A percentile compares a stretch with the other conserved stretches of the same genome.
phyloP scores from a whole-genome alignment of 2,888 invertebrate genomes.

The Odontothrips loti region DNA sequence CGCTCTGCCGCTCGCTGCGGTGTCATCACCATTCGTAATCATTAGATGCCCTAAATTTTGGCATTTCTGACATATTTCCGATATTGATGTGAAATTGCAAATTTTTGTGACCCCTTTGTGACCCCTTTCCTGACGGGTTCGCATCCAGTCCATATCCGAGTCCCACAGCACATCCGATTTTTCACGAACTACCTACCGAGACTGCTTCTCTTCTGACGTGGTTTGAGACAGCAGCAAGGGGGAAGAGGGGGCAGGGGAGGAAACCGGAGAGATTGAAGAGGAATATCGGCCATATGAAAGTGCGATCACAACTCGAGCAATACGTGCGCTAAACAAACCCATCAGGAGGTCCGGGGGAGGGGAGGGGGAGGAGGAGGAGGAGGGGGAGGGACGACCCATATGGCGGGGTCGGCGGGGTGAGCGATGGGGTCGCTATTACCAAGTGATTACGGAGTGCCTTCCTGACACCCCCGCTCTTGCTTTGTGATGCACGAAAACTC shows the following conservation, averaged over 20 bases:
- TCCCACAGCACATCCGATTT: too few species aligned
- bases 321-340: slow-evolving; percentile 11
- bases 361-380: not conserved
- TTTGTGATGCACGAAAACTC: too few species aligned
- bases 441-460: slow-evolving; percentile 11
- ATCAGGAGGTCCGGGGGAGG: not conserved
- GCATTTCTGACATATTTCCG: too few species aligned
- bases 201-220: too few species aligned
- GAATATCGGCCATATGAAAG: not conserved
- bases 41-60: too few species aligned
- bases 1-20: too few species aligned
- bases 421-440: slow-evolving; percentile 15
- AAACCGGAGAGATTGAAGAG: not conserved
- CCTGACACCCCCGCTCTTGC: not conserved
- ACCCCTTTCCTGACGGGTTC: too few species aligned
- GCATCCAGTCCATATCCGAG: too few species aligned
- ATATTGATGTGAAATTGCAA: too few species aligned
- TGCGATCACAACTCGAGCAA: slow-evolving; percentile 2
- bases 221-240: not conserved
- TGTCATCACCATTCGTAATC: too few species aligned
- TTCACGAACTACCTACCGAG: too few species aligned
- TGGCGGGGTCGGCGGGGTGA: slow-evolving; percentile 7
- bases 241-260: not conserved
- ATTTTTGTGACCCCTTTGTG: too few species aligned
- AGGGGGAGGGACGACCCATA: not conserved